These are phyloP conservation scores for Ricordea florida DNA, from an alignment of 92 coral and sea anemone species.

Conservation along the genomic window DNA sequence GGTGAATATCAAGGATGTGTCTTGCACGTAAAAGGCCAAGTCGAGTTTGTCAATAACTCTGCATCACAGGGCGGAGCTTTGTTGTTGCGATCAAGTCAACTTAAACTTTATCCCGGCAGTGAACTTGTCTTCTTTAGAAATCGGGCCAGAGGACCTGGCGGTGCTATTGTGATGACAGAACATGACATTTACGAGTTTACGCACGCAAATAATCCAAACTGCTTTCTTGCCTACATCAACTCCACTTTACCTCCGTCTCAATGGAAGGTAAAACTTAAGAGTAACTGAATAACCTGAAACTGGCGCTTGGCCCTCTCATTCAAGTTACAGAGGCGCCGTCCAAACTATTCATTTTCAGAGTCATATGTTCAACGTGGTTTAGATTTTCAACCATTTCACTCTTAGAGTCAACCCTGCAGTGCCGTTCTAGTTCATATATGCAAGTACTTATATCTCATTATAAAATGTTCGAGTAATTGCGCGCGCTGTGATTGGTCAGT, in stretches of 20 bases:
- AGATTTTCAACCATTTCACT: no score
- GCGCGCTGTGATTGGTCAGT: no score
- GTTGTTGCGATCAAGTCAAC: constrained; percentile 70
- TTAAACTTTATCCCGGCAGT: constrained; percentile 67
- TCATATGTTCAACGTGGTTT: no score
- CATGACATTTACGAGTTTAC: constrained; percentile 64
- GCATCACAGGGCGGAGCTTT: constrained; percentile 83
- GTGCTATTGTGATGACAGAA: constrained; percentile 71
- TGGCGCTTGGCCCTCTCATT: neutral
- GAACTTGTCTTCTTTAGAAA: constrained; percentile 71
- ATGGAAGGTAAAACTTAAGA: constrained; percentile 96
- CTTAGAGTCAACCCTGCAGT: no score
- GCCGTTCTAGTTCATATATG: no score
- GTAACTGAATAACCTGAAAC: neutral
- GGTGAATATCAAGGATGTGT: constrained; percentile 60
- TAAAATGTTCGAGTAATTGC: no score
- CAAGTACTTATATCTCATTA: no score
- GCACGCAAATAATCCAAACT: constrained; percentile 72
- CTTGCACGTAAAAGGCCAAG: constrained; percentile 65
- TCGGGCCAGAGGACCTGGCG: constrained; percentile 68
- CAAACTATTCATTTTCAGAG: no score
- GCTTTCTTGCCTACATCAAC: constrained; percentile 75
- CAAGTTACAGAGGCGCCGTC: no score
- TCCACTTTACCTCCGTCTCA: constrained; percentile 58
- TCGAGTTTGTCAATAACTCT: constrained; percentile 63